phyloP scores from a whole-genome alignment of 2,113 vertebrate species.

The Poeciliopsis retropinna region DNA sequence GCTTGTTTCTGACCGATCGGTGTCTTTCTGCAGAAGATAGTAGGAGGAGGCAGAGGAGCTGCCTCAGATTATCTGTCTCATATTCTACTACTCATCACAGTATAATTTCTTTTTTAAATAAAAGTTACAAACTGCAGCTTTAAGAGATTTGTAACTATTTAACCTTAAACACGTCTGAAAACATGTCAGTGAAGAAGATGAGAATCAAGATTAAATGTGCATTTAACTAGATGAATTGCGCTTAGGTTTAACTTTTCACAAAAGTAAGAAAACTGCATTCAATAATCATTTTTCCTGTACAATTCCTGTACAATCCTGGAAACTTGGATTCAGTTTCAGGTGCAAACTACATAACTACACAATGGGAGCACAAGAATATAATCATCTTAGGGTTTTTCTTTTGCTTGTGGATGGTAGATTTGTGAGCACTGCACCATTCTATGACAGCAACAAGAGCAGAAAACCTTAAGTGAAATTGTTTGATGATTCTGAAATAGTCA shows the following conservation, averaged over 20 bases:
- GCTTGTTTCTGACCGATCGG: too few species aligned
- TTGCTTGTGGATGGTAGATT: neutral
- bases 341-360: neutral
- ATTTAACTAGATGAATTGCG: slow-evolving; percentile 2
- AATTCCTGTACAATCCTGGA: slow-evolving; percentile 9
- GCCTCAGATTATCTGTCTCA: too few species aligned
- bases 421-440: neutral
- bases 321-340: neutral
- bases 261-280: slow-evolving; percentile 14
- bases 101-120: too few species aligned
- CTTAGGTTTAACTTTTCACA: slow-evolving; percentile 15
- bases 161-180: neutral
- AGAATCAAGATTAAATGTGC: neutral
- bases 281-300: slow-evolving; percentile 21
- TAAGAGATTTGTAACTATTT: neutral
- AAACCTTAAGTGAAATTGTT: neutral
- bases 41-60: too few species aligned
- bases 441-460: slow-evolving; percentile 3
- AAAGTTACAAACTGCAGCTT: neutral
- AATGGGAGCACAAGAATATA: neutral
- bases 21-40: too few species aligned
- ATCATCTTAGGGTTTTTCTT: neutral
- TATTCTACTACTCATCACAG: too few species aligned
- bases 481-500: neutral
- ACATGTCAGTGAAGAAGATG: neutral